Base-by-base conservation (phyloP, 2,797 vertebrate species). In the Squalus acanthias region DNA sequence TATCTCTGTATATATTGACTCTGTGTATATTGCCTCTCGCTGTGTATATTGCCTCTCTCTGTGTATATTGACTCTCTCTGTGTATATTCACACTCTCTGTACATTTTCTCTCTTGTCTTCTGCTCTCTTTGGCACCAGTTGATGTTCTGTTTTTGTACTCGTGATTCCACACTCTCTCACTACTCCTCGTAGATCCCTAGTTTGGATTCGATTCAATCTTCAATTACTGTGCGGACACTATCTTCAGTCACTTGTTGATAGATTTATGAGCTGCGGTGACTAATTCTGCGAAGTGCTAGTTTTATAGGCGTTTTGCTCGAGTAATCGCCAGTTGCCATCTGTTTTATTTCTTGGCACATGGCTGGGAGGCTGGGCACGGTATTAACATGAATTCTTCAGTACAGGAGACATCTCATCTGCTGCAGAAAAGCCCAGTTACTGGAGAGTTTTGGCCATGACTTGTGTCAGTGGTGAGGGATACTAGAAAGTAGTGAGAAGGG, bases 241-340 rank as follows among this genome's bases (percentile, higher is more conserved):
- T 57, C n/a, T 69, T 39, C 65, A 93, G n/a, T 69, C 63, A 46
- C 63, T 69, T 93, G 91, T 46, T 17, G 63, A 46, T 93, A 93
- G 65, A 93, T 93, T 93, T 93, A 93, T 69, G 63, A 93, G 91
- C 63, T 93, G 91, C 6, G 33, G 63, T 93, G 63, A 93, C 91
- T 93, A 93, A 69, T 93, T 69, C 91, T 69, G n/a, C 6, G 65
- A 93, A n/a, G 63, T 69, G 91, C 39, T 67, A 69, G 63, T 67
- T 93, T 93, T 93, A 93, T 39, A 24, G 79, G 79, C 79, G 60
- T 1, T 46, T 82, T 82, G 79, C 79, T 46, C 2, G 91, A 69
- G 91, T 39, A 67, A 33, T 93, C 39, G 69, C 24, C 63, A 93
- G 91, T 65, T 69, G 17, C 91, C 65, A 67, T 69, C 91, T 93